These are phyloP conservation scores for Habrosyne pyritoides DNA, from an alignment of 2,888 invertebrate species.

Conservation along the genomic window DNA sequence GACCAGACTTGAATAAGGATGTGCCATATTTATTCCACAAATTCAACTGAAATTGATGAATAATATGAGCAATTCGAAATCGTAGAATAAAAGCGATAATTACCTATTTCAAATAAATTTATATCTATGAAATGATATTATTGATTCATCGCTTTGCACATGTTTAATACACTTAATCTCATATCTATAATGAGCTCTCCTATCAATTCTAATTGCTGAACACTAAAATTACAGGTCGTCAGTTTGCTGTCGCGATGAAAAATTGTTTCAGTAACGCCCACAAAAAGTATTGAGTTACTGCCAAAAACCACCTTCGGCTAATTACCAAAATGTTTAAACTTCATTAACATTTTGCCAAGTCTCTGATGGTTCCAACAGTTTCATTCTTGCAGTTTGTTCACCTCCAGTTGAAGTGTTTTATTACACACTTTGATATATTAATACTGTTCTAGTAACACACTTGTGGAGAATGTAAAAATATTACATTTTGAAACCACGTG, in stretches of 20 bases:
- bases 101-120: no score
- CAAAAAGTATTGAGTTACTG: slow-evolving; percentile 45
- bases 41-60: no score
- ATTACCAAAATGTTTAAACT: slow-evolving; percentile 35
- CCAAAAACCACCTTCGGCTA: slow-evolving; percentile 38
- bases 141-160: no score
- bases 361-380: slow-evolving; percentile 16
- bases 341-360: slow-evolving; percentile 29
- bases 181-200: neutral
- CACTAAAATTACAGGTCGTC: slow-evolving; percentile 6
- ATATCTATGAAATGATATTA: no score
- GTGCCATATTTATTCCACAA: no score
- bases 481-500: neutral
- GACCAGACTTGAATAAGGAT: no score
- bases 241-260: slow-evolving; percentile 32
- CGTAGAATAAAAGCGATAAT: no score
- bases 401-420: slow-evolving; percentile 21
- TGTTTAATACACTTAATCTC: neutral
- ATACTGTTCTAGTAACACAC: slow-evolving; percentile 9
- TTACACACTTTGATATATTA: slow-evolving; percentile 5
- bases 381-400: slow-evolving; percentile 33
- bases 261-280: slow-evolving; percentile 27
- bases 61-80: no score
- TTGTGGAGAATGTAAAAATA: neutral
- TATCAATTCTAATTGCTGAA: neutral